A percentile compares a stretch with the other conserved stretches of the same genome.
Conservation (phyloP, 1,140 invertebrate genomes). For the Notospermus geniculatus region DNA sequence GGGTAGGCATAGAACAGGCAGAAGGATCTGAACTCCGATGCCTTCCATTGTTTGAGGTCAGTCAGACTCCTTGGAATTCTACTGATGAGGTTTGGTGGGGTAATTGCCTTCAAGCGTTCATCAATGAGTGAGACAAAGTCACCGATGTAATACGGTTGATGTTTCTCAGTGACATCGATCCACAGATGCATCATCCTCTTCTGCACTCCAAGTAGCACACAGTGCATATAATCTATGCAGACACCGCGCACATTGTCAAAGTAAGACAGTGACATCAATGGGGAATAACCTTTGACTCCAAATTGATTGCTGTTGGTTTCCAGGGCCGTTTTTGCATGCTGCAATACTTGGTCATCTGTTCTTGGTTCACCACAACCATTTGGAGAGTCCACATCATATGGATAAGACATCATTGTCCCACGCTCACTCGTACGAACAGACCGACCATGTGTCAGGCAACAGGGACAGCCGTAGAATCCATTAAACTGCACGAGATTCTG, state of each 20-base stretch:
- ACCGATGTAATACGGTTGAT: background rate
- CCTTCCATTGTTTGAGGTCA: constrained; percentile 1
- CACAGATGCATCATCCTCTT: background rate
- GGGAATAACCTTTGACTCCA: background rate
- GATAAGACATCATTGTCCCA: no score
- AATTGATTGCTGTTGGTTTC: background rate
- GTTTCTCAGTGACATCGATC: background rate
- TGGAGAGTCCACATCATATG: no score
- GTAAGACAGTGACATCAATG: background rate
- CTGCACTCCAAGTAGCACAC: background rate
- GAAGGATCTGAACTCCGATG: background rate
- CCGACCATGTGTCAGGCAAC: no score
- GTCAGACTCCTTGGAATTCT: background rate
- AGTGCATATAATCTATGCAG: constrained; percentile 4
- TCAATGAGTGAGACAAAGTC: background rate
- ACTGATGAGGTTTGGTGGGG: background rate
- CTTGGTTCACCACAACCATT: no score
- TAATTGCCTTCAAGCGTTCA: background rate
- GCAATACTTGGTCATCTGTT: no score
- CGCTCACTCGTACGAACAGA: no score
- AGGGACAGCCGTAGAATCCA: no score
- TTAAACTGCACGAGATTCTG: no score
- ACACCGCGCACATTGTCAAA: no score
- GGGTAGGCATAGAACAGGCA: no score
- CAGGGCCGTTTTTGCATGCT: background rate